Evolutionary conservation across 1,140 invertebrate species (phyloP).

Genomic region (Drosophila tropicalis): DNA sequence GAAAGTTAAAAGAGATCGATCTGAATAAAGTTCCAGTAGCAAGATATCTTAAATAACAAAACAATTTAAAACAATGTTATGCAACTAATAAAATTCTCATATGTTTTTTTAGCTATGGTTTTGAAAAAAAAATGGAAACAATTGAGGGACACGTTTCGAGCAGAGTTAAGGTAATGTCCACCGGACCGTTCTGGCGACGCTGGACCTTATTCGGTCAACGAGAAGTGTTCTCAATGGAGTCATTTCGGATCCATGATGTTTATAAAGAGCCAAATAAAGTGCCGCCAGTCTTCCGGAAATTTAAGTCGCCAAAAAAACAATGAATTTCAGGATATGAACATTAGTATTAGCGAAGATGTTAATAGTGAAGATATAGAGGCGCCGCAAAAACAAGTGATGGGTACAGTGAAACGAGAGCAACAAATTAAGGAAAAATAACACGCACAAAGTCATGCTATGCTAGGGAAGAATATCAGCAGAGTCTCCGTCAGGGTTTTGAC

Average conservation of each 20-base stretch:
- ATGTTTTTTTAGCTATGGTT: too few species aligned
- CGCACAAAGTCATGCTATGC: too few species aligned
- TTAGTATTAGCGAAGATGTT: constrained; percentile 16
- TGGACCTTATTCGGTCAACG: constrained; percentile 22
- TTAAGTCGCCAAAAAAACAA: constrained; percentile 24
- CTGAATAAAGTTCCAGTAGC: neutral
- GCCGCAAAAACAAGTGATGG: too few species aligned
- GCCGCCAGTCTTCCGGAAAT: constrained; percentile 33
- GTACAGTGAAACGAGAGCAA: too few species aligned
- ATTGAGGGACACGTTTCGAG: constrained; percentile 7
- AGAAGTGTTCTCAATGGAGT: constrained; percentile 31
- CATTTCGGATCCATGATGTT: constrained; percentile 9
- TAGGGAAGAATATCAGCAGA: too few species aligned
- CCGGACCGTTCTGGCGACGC: constrained; percentile 24
- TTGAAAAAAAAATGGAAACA: too few species aligned
- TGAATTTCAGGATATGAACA: constrained; percentile 11
- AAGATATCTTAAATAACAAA: constrained; percentile 30
- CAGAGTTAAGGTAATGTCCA: constrained; percentile 30
- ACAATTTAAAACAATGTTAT: constrained; percentile 21
- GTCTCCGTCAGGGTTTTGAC: too few species aligned
- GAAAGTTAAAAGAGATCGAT: too few species aligned
- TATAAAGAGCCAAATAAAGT: too few species aligned
- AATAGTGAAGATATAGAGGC: constrained; percentile 6
- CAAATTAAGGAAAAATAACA: too few species aligned
- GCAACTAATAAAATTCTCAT: constrained; percentile 27